Percentiles rank a stretch among this genome's conserved stretches.
phyloP scores from a whole-genome alignment of 1,140 invertebrate genomes.

The Apis dorsata region DNA sequence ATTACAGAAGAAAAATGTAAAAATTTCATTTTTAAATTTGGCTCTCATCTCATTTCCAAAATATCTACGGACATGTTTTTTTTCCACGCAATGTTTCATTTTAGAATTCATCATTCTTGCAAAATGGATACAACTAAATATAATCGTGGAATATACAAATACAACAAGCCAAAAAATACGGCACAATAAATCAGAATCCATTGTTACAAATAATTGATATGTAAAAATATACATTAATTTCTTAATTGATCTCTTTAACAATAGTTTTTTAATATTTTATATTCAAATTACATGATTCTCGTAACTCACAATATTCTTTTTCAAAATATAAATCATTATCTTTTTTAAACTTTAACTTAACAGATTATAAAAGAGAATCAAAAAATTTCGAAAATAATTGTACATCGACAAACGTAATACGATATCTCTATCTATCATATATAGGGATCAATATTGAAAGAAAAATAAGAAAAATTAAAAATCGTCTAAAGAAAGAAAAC shows the following conservation, averaged over 20 bases:
- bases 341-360: too few relatives aligned
- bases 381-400: too few relatives aligned
- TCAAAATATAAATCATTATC: too few relatives aligned
- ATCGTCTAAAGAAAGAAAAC: neutral
- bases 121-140: neutral
- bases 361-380: too few relatives aligned
- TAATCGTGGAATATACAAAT: neutral
- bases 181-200: neutral
- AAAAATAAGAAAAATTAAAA: too few relatives aligned
- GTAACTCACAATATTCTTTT: too few relatives aligned
- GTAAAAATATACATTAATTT: neutral
- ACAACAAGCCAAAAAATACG: slow-evolving; percentile 9
- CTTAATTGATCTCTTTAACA: neutral
- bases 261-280: neutral
- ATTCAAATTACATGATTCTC: too few relatives aligned
- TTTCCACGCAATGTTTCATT: neutral
- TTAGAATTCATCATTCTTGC: neutral
- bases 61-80: neutral
- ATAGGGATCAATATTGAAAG: neutral
- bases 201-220: neutral
- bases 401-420: too few relatives aligned
- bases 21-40: neutral
- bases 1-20: neutral
- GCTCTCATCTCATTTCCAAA: neutral
- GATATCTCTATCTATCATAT: too few relatives aligned